A percentile compares a stretch with the other conserved stretches of the same genome.
phyloP scores from a whole-genome alignment of 2,113 vertebrate species.

The Echinops telfairi region DNA sequence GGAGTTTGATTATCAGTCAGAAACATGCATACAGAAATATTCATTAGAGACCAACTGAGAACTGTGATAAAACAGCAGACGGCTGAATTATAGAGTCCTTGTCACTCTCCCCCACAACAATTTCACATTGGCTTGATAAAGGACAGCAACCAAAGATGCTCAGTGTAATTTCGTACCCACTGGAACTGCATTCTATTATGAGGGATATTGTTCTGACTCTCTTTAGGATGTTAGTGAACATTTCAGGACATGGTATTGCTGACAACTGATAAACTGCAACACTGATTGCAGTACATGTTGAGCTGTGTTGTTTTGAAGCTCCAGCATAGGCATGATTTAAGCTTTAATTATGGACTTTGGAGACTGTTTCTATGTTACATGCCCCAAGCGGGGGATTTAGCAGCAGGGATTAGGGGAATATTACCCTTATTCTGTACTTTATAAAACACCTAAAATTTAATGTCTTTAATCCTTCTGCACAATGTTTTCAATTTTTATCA shows the following conservation, averaged over 20 bases:
- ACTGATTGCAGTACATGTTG: not conserved
- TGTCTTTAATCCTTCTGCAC: not conserved
- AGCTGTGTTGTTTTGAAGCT: not conserved
- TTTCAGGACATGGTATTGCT: slow-evolving; percentile 63
- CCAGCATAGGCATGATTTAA: fast-evolving
- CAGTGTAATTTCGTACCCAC: slow-evolving; percentile 82
- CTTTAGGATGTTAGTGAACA: slow-evolving; percentile 69
- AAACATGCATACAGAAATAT: slow-evolving; percentile 88
- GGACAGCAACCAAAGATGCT: slow-evolving; percentile 83
- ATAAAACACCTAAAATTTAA: fast-evolving
- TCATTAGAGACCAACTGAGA: slow-evolving; percentile 88
- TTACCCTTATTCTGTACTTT: too few relatives aligned
- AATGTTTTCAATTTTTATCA: not conserved
- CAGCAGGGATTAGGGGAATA: too few relatives aligned
- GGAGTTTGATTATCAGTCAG: slow-evolving; percentile 89
- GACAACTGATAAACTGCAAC: slow-evolving; percentile 42
- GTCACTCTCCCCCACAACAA: slow-evolving; percentile 80
- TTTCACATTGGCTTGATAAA: slow-evolving; percentile 88
- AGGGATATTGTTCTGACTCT: slow-evolving; percentile 74
- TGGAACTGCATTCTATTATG: slow-evolving; percentile 67
- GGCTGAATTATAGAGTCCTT: slow-evolving; percentile 86
- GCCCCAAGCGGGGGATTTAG: too few relatives aligned
- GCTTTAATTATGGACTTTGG: not conserved
- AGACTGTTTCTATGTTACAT: fast-evolving
- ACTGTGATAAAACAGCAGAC: slow-evolving; percentile 88